Percentiles rank a stretch among this genome's conserved stretches.
Evolutionary conservation across 1,140 invertebrate species (phyloP).

Genomic region (Metaphire vulgaris): DNA sequence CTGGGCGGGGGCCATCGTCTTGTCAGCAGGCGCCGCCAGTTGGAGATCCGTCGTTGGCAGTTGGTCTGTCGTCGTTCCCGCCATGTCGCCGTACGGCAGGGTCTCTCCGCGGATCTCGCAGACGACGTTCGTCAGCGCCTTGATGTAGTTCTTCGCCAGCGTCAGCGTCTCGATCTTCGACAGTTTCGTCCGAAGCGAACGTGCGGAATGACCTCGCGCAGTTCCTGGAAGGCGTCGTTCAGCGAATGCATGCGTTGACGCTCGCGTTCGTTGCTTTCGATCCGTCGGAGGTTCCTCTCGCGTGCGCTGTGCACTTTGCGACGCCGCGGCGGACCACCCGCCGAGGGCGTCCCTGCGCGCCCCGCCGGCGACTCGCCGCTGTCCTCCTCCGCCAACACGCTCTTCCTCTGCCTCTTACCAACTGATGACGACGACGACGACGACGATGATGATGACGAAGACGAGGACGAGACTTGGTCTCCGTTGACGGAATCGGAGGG

Average conservation of each 20-base stretch:
- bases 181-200: conserved; percentile 63
- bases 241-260: conserved; percentile 79
- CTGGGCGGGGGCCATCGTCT: no score
- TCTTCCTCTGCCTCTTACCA: no score
- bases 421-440: no score
- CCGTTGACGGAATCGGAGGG: neutral
- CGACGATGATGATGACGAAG: neutral
- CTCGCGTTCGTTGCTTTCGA: conserved; percentile 80
- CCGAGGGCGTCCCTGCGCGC: no score
- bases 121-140: conserved; percentile 79
- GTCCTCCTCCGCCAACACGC: neutral
- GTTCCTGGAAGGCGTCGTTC: conserved; percentile 79
- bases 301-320: conserved; percentile 57
- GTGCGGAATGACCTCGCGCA: conserved; percentile 78
- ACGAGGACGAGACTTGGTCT: neutral
- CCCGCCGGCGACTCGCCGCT: no score
- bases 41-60: neutral
- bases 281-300: conserved; percentile 64
- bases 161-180: conserved; percentile 11
- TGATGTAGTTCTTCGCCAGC: conserved; percentile 55
- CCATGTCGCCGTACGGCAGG: conserved; percentile 56
- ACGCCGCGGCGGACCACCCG: no score
- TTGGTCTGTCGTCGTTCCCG: neutral
- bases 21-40: no score
- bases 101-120: conserved; percentile 68